Base-by-base conservation (phyloP, 2,113 vertebrate species). In the Peromyscus maniculatus region DNA sequence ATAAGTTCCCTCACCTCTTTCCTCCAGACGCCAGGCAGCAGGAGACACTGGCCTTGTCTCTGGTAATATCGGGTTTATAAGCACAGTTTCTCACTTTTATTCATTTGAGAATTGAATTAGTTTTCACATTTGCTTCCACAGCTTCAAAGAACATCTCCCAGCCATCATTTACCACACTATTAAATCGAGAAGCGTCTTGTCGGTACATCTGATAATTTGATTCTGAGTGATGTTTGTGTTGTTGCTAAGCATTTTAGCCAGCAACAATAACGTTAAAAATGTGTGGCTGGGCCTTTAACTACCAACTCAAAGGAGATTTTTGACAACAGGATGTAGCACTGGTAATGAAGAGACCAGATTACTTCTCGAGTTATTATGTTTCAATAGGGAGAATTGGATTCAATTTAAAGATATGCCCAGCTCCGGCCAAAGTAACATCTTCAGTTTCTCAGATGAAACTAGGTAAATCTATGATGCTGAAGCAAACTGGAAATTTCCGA, bases 141-240 rank as follows among this genome's bases (percentile, higher is more conserved):
- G 97, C 98, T 99, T 99, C 99, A 99, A 98, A 98, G 99, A 98
- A 98, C 98, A 98, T 99, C 99, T 99, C 98, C 98, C 98, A 72
- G 97, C 98, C 98, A 98, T 99, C 98, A 98, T 98, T 99, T 99
- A 99, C 99, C 98, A 99, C 97, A 55, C 98, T 98, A 98, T 98
- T 99, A 99, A 98, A 98, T 98, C 94, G 98, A 97, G 94, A 97
- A 98, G 97, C 98, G 96, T 98, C 98, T 98, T 98, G 98, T 99
- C 98, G 84, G 98, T 98, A 98, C 98, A 98, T 98, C 98, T 98
- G 98, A 98, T 99, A 98, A 99, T 99, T 99, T 99, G 99, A 99
- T 99, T 99, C 99, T 99, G 98, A 99, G 98, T 98, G 98, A 99
- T 99, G 99, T 98, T 98, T 98, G 98, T 99, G 99, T 99, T 98